These are phyloP conservation scores for Elaphurus davidianus DNA, from an alignment of 2,113 vertebrate species.

Conservation along the genomic window DNA sequence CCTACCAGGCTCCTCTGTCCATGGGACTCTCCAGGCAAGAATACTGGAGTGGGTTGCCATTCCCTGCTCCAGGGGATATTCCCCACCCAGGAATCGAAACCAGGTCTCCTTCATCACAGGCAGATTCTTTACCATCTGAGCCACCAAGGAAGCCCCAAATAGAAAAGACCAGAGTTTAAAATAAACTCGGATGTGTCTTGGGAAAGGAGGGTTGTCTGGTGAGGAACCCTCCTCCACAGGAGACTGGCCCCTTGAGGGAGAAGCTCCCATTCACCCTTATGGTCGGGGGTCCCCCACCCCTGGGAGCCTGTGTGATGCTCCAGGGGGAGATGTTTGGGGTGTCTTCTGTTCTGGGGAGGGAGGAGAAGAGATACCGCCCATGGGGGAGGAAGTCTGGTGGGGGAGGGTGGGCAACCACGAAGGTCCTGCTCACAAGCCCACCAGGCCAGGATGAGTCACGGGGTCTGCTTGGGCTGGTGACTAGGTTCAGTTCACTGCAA, in stretches of 20 bases:
- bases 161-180: background rate
- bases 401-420: rapidly evolving
- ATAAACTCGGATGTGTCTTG: background rate
- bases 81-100: background rate
- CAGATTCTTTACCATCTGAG: background rate
- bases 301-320: background rate
- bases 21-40: background rate
- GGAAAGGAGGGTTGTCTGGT: background rate
- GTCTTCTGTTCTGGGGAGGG: background rate
- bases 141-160: background rate
- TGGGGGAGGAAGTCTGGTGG: background rate
- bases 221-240: background rate
- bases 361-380: background rate
- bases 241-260: too few relatives aligned
- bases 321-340: background rate
- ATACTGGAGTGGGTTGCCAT: background rate
- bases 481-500: background rate
- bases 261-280: background rate
- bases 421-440: too few relatives aligned
- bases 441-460: background rate
- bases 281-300: rapidly evolving
- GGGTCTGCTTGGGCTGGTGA: rapidly evolving
- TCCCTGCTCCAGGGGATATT: background rate
- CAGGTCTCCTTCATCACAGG: background rate
- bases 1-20: background rate